These are phyloP conservation scores for Drosophila meridionalis DNA, from an alignment of 2,888 invertebrate genomes.

Conservation along the genomic window DNA sequence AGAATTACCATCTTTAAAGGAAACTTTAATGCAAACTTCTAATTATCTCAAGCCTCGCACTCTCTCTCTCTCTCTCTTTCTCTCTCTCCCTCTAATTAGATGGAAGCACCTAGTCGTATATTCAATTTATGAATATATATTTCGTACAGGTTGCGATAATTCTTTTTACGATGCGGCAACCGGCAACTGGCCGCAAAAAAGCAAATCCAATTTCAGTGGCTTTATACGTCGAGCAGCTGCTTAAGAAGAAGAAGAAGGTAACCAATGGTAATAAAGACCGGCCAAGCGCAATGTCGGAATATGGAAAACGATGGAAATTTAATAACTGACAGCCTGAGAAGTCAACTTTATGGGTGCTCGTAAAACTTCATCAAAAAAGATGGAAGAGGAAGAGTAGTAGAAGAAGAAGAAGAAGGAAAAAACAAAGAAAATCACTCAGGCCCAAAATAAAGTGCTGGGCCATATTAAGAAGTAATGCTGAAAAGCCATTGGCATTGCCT, in stretches of 20 bases:
- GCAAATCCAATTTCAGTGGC: slow-evolving; percentile 35
- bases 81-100: background rate
- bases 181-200: slow-evolving; percentile 26
- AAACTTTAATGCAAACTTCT: background rate
- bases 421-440: slow-evolving; percentile 75
- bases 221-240: slow-evolving; percentile 39
- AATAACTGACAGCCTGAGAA: slow-evolving; percentile 57
- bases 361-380: slow-evolving; percentile 56
- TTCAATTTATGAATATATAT: slow-evolving; percentile 6
- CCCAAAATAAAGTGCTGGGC: slow-evolving; percentile 56
- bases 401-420: slow-evolving; percentile 19
- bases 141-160: slow-evolving; percentile 29
- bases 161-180: slow-evolving; percentile 54
- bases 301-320: slow-evolving; percentile 69
- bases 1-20: background rate
- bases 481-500: slow-evolving; percentile 56
- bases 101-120: background rate
- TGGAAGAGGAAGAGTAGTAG: slow-evolving; percentile 5
- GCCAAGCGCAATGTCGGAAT: slow-evolving; percentile 19
- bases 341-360: slow-evolving; percentile 59
- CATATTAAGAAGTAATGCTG: slow-evolving; percentile 72
- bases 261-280: slow-evolving; percentile 26
- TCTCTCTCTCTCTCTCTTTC: background rate
- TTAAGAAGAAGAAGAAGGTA: slow-evolving; percentile 32
- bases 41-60: background rate